Percentiles rank a stretch among this genome's conserved stretches.
These are phyloP conservation scores for Heliconius himera DNA, from an alignment of 1,140 invertebrate genomes.

Conservation along the genomic window DNA sequence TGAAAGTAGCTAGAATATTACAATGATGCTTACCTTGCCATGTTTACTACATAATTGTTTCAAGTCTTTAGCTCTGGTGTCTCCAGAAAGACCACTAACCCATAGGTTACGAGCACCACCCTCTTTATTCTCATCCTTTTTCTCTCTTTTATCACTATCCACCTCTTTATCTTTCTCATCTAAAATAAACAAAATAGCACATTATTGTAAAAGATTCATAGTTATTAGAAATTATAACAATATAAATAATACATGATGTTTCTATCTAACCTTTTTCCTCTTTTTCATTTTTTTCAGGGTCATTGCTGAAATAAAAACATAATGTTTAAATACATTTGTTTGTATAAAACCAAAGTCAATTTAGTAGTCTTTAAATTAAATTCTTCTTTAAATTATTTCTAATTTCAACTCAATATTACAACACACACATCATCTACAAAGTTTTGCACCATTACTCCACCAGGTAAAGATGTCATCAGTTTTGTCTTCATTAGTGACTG, in stretches of 20 bases:
- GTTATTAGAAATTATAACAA: background rate
- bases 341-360: background rate
- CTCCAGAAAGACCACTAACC: conserved; percentile 95
- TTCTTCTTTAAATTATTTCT: background rate
- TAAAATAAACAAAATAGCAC: conserved; percentile 41
- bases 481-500: background rate
- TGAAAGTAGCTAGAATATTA: background rate
- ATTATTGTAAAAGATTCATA: conserved; percentile 22
- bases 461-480: background rate
- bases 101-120: conserved; percentile 88
- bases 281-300: conserved; percentile 65
- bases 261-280: conserved; percentile 67
- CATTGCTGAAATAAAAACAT: conserved; percentile 72
- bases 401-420: conserved; percentile 18
- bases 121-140: conserved; percentile 71
- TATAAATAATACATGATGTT: conserved; percentile 16
- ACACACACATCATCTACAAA: conserved; percentile 77
- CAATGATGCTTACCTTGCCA: conserved; percentile 85
- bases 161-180: conserved; percentile 72
- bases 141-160: conserved; percentile 71
- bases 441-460: conserved; percentile 78
- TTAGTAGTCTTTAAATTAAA: conserved; percentile 27
- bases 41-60: conserved; percentile 95
- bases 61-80: conserved; percentile 94
- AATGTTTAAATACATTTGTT: conserved; percentile 19